Base-by-base conservation (phyloP, 37 sponge, comb jelly and placozoan genomes). In the Oscarella lobularis region DNA sequence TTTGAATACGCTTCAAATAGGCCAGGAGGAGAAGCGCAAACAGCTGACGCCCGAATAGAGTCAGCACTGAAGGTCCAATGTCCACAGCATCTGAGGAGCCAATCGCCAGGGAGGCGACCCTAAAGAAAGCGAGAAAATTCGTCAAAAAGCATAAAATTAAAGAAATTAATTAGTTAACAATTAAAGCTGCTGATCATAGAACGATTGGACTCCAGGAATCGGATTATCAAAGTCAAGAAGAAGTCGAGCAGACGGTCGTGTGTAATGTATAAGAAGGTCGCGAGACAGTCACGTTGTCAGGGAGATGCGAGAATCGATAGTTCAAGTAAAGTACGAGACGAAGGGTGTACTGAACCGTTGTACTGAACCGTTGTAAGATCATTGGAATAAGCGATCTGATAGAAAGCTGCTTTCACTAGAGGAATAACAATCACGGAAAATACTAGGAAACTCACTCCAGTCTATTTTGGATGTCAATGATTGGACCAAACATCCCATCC, bases 171-270 rank as follows among this genome's bases (percentile, higher is more conserved):
- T n/a, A 66, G 2, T 3, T 2, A 33, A 66, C 2, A 14, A 1
- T 54, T 20, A 29, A 30, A 48, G 85, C 84, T 38, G 87, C 92
- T 85, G 70, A 65, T 91, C 92, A 67, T 75, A 36, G 65, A 87
- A 91, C 2, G 92, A 87, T 4, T 75, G n/a, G 1, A 84, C 41
- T 3, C 88, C 90, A 68, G 89, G 77, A 30, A 83, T 66, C 1
- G 84, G 48, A 6, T 66, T 2, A 39, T 37, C 40, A 60, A 87
- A 75, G 75, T 79, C 78, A 1, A 85, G 39, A 0, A 14, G 32
- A 9, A 35, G 31, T 30, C 69, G 74, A 3, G 48, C 2, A 3
- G 40, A 41, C 31, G 68, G 65, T 3, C 39, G 33, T 27, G 73
- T 74, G 75, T 76, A 88, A 14, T 66, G 3, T 9, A 34, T 38